Percentiles rank a stretch among this genome's conserved stretches.
Conservation (phyloP, 2,797 vertebrate genomes). For the Triplophysa bombifrons region DNA sequence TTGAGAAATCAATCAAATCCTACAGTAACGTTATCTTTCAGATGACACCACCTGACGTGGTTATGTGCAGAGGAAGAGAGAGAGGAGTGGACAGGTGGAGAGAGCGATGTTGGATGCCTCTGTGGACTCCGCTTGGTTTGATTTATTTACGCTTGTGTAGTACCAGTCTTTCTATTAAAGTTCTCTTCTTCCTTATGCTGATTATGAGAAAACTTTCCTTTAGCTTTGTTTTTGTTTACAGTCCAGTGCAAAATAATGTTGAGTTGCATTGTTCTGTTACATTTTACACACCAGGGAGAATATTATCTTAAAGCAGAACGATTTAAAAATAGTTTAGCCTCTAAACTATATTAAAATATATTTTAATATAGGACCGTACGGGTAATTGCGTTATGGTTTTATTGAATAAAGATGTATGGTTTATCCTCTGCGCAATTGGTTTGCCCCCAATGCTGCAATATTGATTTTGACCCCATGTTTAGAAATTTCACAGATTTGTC, state of each 20-base stretch:
- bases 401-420: not conserved
- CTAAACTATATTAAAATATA: no score
- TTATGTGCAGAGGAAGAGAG: not conserved
- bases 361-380: not conserved
- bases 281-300: not conserved
- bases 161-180: slow-evolving; percentile 8
- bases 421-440: not conserved
- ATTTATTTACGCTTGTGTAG: not conserved
- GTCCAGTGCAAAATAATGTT: no score
- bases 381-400: not conserved
- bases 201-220: slow-evolving; percentile 8
- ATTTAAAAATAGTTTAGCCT: not conserved
- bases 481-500: not conserved
- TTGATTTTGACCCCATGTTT: slow-evolving; percentile 4
- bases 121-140: not conserved
- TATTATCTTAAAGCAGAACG: not conserved
- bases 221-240: no score
- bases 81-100: not conserved
- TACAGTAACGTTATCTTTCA: slow-evolving; percentile 20
- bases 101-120: slow-evolving; percentile 7
- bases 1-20: slow-evolving; percentile 36
- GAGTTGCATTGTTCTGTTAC: no score
- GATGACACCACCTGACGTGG: slow-evolving; percentile 29
- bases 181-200: not conserved
- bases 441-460: not conserved